These are phyloP conservation scores for Cervus canadensis DNA, from an alignment of 2,113 vertebrate species.

Conservation along the genomic window DNA sequence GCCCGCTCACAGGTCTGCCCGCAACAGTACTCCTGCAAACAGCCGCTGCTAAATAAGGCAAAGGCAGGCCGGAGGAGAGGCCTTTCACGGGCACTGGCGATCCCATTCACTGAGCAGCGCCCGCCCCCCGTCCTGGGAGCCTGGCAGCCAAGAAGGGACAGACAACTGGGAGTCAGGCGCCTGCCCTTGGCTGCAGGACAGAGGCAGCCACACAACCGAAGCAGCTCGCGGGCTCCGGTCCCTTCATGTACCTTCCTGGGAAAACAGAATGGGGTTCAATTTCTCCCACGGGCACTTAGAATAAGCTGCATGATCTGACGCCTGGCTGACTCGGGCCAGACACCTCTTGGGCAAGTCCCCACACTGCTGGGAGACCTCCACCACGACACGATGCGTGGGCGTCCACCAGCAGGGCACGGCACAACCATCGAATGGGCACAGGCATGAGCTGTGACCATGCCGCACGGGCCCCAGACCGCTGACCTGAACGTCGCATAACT, in stretches of 20 bases:
- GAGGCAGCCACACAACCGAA: not conserved
- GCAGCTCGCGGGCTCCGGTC: not conserved
- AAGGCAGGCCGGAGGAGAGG: not conserved
- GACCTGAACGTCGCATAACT: not conserved
- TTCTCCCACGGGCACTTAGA: not conserved
- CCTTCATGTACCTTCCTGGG: not conserved
- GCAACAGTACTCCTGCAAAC: not conserved
- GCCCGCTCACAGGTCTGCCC: not conserved
- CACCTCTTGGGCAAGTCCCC: not conserved
- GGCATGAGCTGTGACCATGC: not conserved
- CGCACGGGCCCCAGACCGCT: too few species aligned
- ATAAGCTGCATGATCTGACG: not conserved
- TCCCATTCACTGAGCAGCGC: not conserved
- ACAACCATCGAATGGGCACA: not conserved
- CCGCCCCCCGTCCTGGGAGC: constrained; percentile 16
- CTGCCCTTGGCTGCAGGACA: constrained; percentile 32
- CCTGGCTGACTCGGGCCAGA: not conserved
- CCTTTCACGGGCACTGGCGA: not conserved
- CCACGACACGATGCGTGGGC: not conserved
- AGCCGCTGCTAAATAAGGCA: not conserved
- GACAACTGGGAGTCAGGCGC: constrained; percentile 46
- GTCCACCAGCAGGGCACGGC: not conserved
- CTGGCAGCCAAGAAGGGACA: constrained; percentile 47
- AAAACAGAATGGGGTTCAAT: not conserved
- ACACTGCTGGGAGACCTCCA: not conserved